Evolutionary conservation across 1,140 invertebrate species (phyloP), one percentile per base, ranked within the genome.

Genomic region (Heliothis virescens): DNA sequence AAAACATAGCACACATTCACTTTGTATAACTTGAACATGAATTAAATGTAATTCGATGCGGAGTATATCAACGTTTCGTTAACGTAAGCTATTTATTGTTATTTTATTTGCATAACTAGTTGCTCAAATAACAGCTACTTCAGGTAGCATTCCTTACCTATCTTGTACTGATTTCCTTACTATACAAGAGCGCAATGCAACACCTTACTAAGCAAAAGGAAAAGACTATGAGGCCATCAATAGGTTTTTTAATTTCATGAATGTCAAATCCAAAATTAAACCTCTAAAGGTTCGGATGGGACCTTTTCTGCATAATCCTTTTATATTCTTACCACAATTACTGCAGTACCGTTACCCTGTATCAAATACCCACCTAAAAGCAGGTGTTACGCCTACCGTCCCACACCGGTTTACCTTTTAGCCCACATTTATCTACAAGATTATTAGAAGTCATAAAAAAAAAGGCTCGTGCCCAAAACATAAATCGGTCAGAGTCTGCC

Each of bases 31-130:
- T 48, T 48, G 34, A 65, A 72, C 67, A 57, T 72, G 52, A 57
- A 72, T 72, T 55, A 72, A 72, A 72, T 18, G 69, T 41, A 57
- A 72, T n/a, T n/a, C 29, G 69, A 72, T 10, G 41, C 72, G 13
- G 5, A 74, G 13, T 26, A 50, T 47, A 72, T 72, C 69, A 72
- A 15, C 62, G 13, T 13, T 63, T 47, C 41, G 34, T 63, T 5
- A 41, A 16, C 3, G 34, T 47, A 16, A 63, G 41, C 62, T 41
- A 41, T n/a, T 16, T 63, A 47, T 63, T 48, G 7, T 67, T 50
- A n/a, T n/a, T 18, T n/a, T 16, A 65, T 52, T 34, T 60, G 26
- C 41, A 57, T 60, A 47, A 26, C 47, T 50, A 50, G 55, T 53
- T 47, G 53, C 12, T 73, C 34, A 16, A 21, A 57, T 21, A 59